phyloP scores from a whole-genome alignment of 2,888 invertebrate genomes.

The Melanotus villosus region DNA sequence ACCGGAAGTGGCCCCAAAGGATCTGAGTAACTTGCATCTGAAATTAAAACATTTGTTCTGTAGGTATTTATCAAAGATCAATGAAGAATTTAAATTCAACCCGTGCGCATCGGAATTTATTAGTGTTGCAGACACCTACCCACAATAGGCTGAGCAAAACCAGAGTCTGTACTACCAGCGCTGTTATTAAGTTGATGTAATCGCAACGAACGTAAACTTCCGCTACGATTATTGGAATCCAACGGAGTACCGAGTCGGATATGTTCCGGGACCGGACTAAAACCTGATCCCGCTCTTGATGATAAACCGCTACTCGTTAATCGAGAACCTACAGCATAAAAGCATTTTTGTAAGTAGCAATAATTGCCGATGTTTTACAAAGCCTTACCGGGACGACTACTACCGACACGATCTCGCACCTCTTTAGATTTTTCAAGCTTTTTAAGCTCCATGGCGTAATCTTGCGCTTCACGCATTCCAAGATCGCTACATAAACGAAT shows the following conservation, averaged over 20 bases:
- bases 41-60: slow-evolving; percentile 28
- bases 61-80: no score
- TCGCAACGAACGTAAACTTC: slow-evolving; percentile 58
- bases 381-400: slow-evolving; percentile 72
- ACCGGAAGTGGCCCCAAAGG: slow-evolving; percentile 73
- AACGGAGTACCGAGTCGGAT: slow-evolving; percentile 57
- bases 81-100: no score
- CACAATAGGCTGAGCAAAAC: slow-evolving; percentile 58
- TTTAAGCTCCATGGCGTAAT: slow-evolving; percentile 88
- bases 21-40: slow-evolving; percentile 72
- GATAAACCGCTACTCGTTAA: slow-evolving; percentile 72
- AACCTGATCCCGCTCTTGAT: slow-evolving; percentile 72
- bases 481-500: slow-evolving; percentile 92
- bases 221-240: slow-evolving; percentile 57
- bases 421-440: slow-evolving; percentile 74
- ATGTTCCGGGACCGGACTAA: slow-evolving; percentile 69
- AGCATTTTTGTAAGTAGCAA: not conserved
- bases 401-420: slow-evolving; percentile 72
- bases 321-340: slow-evolving; percentile 66
- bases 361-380: not conserved
- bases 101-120: no score
- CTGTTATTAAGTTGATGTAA: slow-evolving; percentile 61
- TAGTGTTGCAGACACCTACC: slow-evolving; percentile 47
- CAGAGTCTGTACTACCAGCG: slow-evolving; percentile 65
- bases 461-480: slow-evolving; percentile 90